These are phyloP conservation scores for Dolichopus griseipennis DNA, from an alignment of 2,888 invertebrate species.

Conservation along the genomic window DNA sequence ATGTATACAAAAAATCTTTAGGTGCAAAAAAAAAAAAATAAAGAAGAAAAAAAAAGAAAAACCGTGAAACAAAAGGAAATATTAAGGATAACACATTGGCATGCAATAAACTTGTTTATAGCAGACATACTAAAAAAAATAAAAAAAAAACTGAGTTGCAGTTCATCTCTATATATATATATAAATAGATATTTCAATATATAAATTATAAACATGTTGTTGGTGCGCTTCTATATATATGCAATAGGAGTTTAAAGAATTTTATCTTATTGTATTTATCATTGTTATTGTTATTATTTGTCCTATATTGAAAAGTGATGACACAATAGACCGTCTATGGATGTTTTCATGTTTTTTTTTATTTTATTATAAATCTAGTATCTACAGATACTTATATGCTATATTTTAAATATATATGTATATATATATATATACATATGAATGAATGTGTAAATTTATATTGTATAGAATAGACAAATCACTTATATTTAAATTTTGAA, in stretches of 20 bases:
- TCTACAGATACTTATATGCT: neutral
- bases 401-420: no score
- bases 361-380: neutral
- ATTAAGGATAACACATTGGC: constrained; percentile 6
- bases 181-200: neutral
- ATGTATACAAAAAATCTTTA: no score
- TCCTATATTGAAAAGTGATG: constrained; percentile 4
- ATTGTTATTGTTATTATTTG: constrained; percentile 6
- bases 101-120: constrained; percentile 4
- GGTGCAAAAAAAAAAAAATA: no score
- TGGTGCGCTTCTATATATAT: neutral
- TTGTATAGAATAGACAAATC: neutral
- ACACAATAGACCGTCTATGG: neutral
- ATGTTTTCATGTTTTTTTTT: no score
- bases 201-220: neutral
- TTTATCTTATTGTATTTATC: neutral
- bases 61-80: neutral
- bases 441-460: neutral
- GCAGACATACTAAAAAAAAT: neutral
- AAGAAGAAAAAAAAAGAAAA: no score
- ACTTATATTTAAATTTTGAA: neutral
- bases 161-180: neutral
- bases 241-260: neutral
- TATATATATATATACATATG: neutral
- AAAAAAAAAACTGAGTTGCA: neutral